phyloP scores from a whole-genome alignment of 2,797 vertebrate genomes.

The Chelon auratus region DNA sequence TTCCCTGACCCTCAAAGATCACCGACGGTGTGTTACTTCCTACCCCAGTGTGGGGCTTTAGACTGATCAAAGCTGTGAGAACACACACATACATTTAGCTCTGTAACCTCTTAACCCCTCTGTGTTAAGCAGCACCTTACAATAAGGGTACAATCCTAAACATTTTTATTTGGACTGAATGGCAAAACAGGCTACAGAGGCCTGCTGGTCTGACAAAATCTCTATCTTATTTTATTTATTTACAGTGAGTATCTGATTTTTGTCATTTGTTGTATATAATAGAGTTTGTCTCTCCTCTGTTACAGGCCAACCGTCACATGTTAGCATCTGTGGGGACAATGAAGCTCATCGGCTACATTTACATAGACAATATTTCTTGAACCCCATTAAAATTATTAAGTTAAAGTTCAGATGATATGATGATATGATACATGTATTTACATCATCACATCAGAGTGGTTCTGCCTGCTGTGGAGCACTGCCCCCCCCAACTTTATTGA shows the following conservation, averaged over 20 bases:
- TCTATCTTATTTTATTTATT: neutral
- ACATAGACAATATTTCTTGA: too few relatives aligned
- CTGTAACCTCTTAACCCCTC: constrained; percentile 71
- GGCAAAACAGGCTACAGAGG: neutral
- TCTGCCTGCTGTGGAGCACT: too few relatives aligned
- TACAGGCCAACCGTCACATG: too few relatives aligned
- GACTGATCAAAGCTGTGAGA: constrained; percentile 74
- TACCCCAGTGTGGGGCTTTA: constrained; percentile 55
- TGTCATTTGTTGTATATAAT: too few relatives aligned
- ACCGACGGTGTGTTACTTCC: constrained; percentile 74
- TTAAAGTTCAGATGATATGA: too few relatives aligned
- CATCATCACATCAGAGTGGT: too few relatives aligned
- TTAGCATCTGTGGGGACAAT: neutral
- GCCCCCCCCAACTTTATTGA: too few relatives aligned
- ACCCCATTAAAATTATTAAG: too few relatives aligned
- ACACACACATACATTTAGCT: constrained; percentile 71
- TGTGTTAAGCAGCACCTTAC: constrained; percentile 61
- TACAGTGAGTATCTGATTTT: neutral
- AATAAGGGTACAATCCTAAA: constrained; percentile 56
- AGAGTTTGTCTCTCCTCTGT: too few relatives aligned
- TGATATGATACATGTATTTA: too few relatives aligned
- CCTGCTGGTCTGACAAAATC: neutral
- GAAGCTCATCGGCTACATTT: too few relatives aligned
- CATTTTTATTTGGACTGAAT: constrained; percentile 49
- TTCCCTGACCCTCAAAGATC: constrained; percentile 68